Base-by-base conservation (phyloP, 2,888 invertebrate genomes). In the Muscina levida region DNA sequence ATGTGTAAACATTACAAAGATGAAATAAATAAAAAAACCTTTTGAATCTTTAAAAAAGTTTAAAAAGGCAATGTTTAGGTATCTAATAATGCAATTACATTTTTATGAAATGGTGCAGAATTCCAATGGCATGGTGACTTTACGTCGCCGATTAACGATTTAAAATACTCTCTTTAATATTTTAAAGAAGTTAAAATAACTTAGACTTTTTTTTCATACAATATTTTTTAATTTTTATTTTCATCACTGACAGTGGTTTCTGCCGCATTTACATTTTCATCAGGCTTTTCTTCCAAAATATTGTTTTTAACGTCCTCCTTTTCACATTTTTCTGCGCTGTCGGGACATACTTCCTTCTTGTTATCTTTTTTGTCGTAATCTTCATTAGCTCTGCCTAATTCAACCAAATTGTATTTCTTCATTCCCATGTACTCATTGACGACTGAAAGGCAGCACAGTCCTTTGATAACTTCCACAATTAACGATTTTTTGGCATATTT, bases 361-460 rank as follows among this genome's bases (percentile, higher is more conserved):
- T 17, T 11, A 1, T 4, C 2, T 13, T 57, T 24, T 5, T 79
- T 70, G 24, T 71, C 46, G 56, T 82, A 48, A 1, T 73, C 66
- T n/a, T 57, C 15, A 68, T 77, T 62, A 31, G 5, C 15, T 57
- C 24, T 82, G 1, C 85, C 85, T 53, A 89, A 72, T 89, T 96
- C 95, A 79, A 94, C 89, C 77, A 97, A 91, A 91, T 98, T 98
- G 90, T 96, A 98, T 88, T 97, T 97, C 85, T 94, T 95, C 87
- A 93, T 94, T 82, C 93, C 93, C 85, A 93, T 92, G 90, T 95
- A 98, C 89, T 97, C 93, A 31, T 95, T 94, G 31, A 97, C 93
- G 74, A 98, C 93, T 79, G 95, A 94, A 10, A 98, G 87, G 83
- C 97, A 94, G 85, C 96, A 97, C 85, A 95, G 92, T 24, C 94